phyloP scores from a whole-genome alignment of 2,888 invertebrate species.

The Abrostola triplasia region DNA sequence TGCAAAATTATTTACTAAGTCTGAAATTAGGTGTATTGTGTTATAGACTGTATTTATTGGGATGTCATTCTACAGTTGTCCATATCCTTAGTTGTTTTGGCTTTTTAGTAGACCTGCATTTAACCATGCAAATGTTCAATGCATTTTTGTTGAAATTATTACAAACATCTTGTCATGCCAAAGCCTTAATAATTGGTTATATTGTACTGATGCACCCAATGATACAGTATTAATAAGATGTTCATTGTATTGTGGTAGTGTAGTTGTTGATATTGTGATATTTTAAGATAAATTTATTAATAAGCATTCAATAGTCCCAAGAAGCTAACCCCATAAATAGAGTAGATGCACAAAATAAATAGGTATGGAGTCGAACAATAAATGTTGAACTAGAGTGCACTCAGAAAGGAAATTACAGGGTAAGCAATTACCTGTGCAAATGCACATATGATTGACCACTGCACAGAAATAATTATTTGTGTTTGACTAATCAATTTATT shows the following conservation, averaged over 20 bases:
- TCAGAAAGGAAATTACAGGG: neutral
- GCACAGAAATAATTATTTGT: too few species aligned
- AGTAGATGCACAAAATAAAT: constrained; percentile 34
- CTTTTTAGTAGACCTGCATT: neutral
- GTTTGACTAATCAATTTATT: too few species aligned
- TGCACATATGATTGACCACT: too few species aligned
- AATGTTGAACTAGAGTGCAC: neutral
- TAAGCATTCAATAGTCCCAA: constrained; percentile 69
- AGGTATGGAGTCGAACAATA: neutral
- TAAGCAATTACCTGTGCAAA: too few species aligned
- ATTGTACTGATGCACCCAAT: constrained; percentile 17
- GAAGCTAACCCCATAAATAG: constrained; percentile 68
- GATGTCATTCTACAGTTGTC: constrained; percentile 3
- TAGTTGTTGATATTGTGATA: constrained; percentile 87
- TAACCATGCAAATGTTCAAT: neutral
- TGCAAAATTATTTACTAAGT: constrained; percentile 53
- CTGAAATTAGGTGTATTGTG: constrained; percentile 39
- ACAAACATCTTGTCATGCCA: neutral
- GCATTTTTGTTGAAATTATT: neutral
- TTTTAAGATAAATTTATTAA: constrained; percentile 78
- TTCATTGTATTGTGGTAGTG: constrained; percentile 67
- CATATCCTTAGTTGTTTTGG: neutral
- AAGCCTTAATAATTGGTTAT: neutral
- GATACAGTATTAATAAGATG: constrained; percentile 50
- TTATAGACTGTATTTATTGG: constrained; percentile 45